Evolutionary conservation across 92 coral and sea anemone genomes (phyloP), one percentile per base, ranked within the genome.

Genomic region (Zoanthus sansibaricus): DNA sequence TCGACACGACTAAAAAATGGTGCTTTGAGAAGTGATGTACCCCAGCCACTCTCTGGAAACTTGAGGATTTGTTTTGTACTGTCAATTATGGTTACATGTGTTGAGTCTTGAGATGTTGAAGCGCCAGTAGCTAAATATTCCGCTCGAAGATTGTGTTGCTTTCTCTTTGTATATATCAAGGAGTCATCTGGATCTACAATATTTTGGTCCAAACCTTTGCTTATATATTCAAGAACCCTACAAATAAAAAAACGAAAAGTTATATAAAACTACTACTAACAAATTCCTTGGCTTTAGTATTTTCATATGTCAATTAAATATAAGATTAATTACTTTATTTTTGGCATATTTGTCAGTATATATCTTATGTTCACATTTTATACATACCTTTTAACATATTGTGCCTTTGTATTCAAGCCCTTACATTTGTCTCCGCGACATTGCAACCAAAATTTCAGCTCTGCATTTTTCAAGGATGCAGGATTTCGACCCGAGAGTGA

Each of bases 1-100:
- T 83, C 87, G 12, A 46, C 78, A 16, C 78, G 14, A n/a, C 21
- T 69, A 71, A 83, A 68, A 15, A 83, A 71, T 21, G 87, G 87
- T 21, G 64, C 33, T 69, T 70, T 69, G 32, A 61, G 32, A 17
- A 83, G 62, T 10, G 33, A 37, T 33, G 58, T 44, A 37, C 55
- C 33, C 87, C 87, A 83, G 59, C 62, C 77, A 15, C 51, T 49
- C 55, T 52, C 59, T 17, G 87, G 78, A 70, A 33, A 37, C 42
- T 83, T 83, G n/a, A 37, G 76, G 30, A 11, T 62, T 16, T 58
- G 66, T 58, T 58, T 58, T 58, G 66, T 58, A 58, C 14, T 12
- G 66, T 20, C 25, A 58, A 12, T 54, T 54, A 54, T 54, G 59
- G 59, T 54, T 54, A 54, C 12, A 54, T 54, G 59, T 54, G 59